phyloP scores from a whole-genome alignment of 1,140 invertebrate genomes.

The Drosophila equinoxialis region DNA sequence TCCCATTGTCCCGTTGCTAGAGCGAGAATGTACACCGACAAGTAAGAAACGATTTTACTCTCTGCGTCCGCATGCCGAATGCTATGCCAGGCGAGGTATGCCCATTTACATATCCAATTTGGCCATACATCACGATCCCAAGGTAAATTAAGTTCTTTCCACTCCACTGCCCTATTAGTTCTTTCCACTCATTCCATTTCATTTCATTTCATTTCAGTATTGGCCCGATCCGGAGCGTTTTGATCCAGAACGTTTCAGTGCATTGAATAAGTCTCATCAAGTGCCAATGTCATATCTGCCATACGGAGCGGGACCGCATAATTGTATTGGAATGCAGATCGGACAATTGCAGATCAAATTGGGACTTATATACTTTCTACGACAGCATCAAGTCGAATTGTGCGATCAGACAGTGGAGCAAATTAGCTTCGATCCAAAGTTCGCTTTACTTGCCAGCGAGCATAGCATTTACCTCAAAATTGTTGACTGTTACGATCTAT shows the following conservation, averaged over 20 bases:
- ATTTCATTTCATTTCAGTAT: constrained; percentile 43
- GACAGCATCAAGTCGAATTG: constrained; percentile 71
- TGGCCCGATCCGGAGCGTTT: constrained; percentile 82
- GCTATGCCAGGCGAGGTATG: constrained; percentile 71
- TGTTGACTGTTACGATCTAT: constrained; percentile 67
- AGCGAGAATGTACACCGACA: constrained; percentile 76
- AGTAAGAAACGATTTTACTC: constrained; percentile 78
- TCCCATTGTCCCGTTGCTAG: constrained; percentile 70
- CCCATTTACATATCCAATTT: constrained; percentile 75
- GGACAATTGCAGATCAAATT: constrained; percentile 84
- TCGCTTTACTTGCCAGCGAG: constrained; percentile 70
- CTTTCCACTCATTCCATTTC: not conserved
- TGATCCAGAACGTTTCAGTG: constrained; percentile 79
- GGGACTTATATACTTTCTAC: constrained; percentile 79
- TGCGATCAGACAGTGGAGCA: constrained; percentile 71
- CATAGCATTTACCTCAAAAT: constrained; percentile 77
- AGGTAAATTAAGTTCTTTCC: constrained; percentile 42
- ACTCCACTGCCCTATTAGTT: not conserved
- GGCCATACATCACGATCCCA: constrained; percentile 76
- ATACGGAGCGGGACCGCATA: constrained; percentile 86
- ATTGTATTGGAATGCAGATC: constrained; percentile 86
- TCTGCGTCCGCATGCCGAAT: constrained; percentile 72
- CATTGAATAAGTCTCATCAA: constrained; percentile 63
- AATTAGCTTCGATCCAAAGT: constrained; percentile 70
- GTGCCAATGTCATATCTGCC: constrained; percentile 84